phyloP scores from a whole-genome alignment of 2,888 invertebrate genomes.

The Lithophane ornitopus region DNA sequence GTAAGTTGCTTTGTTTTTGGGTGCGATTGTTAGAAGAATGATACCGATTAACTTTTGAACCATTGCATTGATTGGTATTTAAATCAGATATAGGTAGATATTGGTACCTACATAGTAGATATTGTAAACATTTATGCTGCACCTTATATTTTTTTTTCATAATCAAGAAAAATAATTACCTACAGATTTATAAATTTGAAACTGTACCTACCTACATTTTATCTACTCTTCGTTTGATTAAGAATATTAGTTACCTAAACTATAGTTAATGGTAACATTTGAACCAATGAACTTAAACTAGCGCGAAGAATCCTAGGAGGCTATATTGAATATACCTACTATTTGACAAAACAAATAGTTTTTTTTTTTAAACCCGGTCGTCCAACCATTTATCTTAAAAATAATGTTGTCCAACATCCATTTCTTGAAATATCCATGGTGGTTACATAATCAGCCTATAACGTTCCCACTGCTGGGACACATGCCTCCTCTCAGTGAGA shows the following conservation, averaged over 20 bases:
- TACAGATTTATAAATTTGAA: neutral
- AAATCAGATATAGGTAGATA: neutral
- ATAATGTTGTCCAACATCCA: neutral
- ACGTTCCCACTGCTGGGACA: too few relatives aligned
- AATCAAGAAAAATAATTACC: neutral
- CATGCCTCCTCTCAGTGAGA: too few relatives aligned
- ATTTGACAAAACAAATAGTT: neutral
- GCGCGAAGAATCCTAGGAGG: neutral
- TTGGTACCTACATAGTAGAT: neutral
- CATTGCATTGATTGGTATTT: constrained; percentile 3
- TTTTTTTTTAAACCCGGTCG: too few relatives aligned
- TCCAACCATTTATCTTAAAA: neutral
- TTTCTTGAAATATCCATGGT: neutral
- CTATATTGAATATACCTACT: neutral
- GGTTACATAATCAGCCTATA: too few relatives aligned
- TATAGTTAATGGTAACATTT: neutral
- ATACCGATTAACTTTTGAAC: neutral
- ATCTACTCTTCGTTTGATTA: neutral
- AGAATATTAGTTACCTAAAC: neutral
- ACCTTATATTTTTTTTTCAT: neutral
- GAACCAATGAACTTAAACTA: neutral
- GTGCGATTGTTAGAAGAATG: constrained; percentile 15
- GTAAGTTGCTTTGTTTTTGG: constrained; percentile 36
- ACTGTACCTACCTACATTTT: neutral
- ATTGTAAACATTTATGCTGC: neutral